Base-by-base conservation (phyloP, 2,797 vertebrate genomes). In the Acropternis orthonyx region DNA sequence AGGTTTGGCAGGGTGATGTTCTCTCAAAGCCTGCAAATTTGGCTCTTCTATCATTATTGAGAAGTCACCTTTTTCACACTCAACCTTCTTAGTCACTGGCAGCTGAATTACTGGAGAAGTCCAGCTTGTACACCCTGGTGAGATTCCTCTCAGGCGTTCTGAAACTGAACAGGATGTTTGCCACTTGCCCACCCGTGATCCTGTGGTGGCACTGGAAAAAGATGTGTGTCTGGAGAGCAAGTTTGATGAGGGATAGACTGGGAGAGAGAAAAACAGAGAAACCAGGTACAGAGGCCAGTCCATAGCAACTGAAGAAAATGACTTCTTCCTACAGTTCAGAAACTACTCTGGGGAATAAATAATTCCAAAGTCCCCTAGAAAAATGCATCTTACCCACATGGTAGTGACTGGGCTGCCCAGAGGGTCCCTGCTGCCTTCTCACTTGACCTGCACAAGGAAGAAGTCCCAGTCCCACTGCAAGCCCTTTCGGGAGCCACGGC, bases 151-250 rank as follows among this genome's bases (percentile, higher is more conserved):
- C 23, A 9, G 36, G 19, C 8, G 9, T 48, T 58, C 12, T 26
- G 24, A 44, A 54, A 36, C 5, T 14, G 44, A 84, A 34, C 14
- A 44, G 27, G 43, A 34, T 3, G 8, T 14, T 24, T 73, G 14
- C 46, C 7, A 1, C 27, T 39, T 39, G 59, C 37, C 83, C 0
- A 0, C 15, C 37, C 0, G 0, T 1, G 4, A 7, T 67, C 46
- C 39, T 41, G 9, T 56, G 36, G 27, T 17, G 13, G 16, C 43
- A 30, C 17, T 73, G 46, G 27, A 54, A 0, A 49, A 0, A 76
- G 58, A 10, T 2, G 1, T 74, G 26, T 22, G 19, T 61, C 69
- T 75, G 28, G 79, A 82, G 27, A 41, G 14, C 18, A 8, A 12
- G 8, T 85, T 77, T 63, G 19, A 4, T 44, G 26, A 89, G 28